These are phyloP conservation scores for Epiblema foenella DNA, from an alignment of 2,888 invertebrate genomes.

Conservation along the genomic window DNA sequence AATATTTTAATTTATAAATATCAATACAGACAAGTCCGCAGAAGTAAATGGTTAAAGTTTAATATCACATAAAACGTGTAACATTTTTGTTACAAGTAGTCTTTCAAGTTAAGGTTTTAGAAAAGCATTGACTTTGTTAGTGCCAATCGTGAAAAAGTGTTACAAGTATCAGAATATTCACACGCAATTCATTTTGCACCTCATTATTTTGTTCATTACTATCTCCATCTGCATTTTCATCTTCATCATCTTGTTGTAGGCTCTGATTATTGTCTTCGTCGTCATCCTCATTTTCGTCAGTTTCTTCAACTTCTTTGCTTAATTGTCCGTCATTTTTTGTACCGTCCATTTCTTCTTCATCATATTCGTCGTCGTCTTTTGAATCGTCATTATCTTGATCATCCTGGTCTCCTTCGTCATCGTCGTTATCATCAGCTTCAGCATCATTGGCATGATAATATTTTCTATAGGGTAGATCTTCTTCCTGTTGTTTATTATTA, in stretches of 20 bases:
- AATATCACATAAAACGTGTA: constrained; percentile 8
- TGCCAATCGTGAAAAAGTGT: constrained; percentile 62
- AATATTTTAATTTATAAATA: not conserved
- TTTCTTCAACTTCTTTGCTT: constrained; percentile 51
- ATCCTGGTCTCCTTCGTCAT: constrained; percentile 55
- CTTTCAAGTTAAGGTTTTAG: constrained; percentile 44
- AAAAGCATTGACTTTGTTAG: constrained; percentile 64
- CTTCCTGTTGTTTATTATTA: constrained; percentile 48
- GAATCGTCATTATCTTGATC: constrained; percentile 59
- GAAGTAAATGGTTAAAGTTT: not conserved
- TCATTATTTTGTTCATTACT: constrained; percentile 49
- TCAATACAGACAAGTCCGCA: not conserved
- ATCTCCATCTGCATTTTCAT: constrained; percentile 60
- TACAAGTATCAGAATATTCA: constrained; percentile 47
- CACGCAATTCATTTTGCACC: constrained; percentile 58
- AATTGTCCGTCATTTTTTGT: constrained; percentile 50
- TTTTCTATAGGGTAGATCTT: constrained; percentile 50
- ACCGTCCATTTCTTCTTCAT: constrained; percentile 52
- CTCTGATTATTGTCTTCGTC: constrained; percentile 47
- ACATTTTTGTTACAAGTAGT: constrained; percentile 11
- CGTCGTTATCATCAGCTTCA: constrained; percentile 52
- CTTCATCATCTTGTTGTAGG: constrained; percentile 56
- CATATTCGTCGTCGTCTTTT: constrained; percentile 48
- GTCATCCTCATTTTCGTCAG: constrained; percentile 50
- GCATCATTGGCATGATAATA: constrained; percentile 52